Conservation (phyloP, 2,797 vertebrate species). For the Sternarchorhynchus goeldii region DNA sequence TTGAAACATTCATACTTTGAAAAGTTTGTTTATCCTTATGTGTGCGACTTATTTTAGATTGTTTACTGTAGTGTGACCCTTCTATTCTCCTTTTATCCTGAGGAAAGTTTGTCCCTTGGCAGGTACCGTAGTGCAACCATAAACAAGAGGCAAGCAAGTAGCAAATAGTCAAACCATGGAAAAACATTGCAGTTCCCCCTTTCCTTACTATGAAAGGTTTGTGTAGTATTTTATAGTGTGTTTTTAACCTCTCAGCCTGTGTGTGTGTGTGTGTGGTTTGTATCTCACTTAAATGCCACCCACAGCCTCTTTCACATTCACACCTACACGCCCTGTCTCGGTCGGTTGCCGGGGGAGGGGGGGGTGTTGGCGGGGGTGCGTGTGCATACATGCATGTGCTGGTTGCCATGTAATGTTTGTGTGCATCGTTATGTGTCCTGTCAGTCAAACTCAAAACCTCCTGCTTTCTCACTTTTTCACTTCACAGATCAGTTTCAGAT, state of each 20-base stretch:
- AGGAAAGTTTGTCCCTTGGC: too few relatives aligned
- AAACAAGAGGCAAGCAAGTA: too few relatives aligned
- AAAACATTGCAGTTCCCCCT: neutral
- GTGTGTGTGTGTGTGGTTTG: constrained; percentile 47
- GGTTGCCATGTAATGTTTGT: neutral
- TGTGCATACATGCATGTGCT: neutral
- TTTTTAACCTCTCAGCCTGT: neutral
- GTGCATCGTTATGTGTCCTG: constrained; percentile 4
- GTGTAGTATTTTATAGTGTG: constrained; percentile 29
- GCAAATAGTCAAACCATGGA: too few relatives aligned
- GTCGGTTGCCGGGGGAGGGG: neutral
- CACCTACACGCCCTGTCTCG: constrained; percentile 42
- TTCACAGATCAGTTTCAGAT: neutral
- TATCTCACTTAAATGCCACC: constrained; percentile 43
- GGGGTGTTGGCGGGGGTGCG: constrained; percentile 13
- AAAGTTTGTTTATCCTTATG: too few relatives aligned
- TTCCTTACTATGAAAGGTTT: constrained; percentile 18
- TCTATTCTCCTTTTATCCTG: too few relatives aligned
- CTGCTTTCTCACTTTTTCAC: constrained; percentile 38
- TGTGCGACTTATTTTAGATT: too few relatives aligned
- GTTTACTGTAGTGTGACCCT: too few relatives aligned
- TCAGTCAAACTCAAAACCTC: constrained; percentile 41
- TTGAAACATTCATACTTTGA: too few relatives aligned
- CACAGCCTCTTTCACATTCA: constrained; percentile 48
- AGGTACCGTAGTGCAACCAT: too few relatives aligned